Conservation (phyloP, 2,113 vertebrate genomes). For the Phoenicopterus ruber region DNA sequence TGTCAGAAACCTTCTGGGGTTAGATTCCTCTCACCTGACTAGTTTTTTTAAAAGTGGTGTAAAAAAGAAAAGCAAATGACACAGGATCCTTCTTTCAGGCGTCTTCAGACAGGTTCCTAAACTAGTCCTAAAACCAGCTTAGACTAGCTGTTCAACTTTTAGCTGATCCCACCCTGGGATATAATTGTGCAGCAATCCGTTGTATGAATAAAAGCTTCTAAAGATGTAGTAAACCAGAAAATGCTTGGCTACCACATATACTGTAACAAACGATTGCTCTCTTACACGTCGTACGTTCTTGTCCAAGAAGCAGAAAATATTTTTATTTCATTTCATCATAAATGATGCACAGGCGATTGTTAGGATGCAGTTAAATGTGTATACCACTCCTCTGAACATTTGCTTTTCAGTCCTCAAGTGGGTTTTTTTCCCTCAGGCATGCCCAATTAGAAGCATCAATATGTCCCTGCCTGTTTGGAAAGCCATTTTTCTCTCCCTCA, state of each 20-base stretch:
- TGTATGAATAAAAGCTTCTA: not conserved
- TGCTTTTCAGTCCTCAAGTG: not conserved
- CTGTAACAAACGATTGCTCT: not conserved
- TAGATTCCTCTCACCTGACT: not conserved
- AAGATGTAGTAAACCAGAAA: not conserved
- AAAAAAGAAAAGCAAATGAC: not conserved
- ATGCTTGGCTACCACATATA: not conserved
- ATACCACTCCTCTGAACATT: not conserved
- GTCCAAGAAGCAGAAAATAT: not conserved
- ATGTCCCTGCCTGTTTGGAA: not conserved
- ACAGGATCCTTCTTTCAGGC: not conserved
- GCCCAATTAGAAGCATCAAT: not conserved
- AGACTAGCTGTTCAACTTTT: not conserved
- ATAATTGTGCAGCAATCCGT: not conserved
- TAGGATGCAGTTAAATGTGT: not conserved
- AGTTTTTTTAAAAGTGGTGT: not conserved
- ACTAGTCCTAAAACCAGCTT: not conserved
- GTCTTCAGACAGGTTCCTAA: not conserved
- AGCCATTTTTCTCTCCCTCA: not conserved
- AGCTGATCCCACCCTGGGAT: not conserved
- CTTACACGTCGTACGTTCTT: not conserved
- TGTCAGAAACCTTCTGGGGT: not conserved
- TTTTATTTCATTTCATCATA: not conserved
- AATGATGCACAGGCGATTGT: not conserved
- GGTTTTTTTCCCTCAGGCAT: not conserved